Evolutionary conservation across 2,888 invertebrate species (phyloP).

Genomic region (Mycogona germanica): DNA sequence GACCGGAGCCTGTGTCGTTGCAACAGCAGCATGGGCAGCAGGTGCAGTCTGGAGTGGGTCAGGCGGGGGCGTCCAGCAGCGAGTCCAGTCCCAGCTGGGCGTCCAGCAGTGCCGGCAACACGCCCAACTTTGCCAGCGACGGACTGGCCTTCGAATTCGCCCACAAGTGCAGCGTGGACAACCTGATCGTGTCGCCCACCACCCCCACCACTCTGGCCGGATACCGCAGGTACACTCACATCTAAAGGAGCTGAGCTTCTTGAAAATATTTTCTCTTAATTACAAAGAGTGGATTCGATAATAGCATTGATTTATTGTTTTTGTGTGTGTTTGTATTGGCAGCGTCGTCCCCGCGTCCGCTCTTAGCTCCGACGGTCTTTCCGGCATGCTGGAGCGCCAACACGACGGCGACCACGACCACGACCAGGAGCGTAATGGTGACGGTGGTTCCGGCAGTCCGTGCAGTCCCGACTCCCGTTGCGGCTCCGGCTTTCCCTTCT

Average conservation of each 20-base stretch:
- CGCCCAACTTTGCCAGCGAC: constrained; percentile 22
- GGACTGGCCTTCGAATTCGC: constrained; percentile 19
- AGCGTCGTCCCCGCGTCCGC: neutral
- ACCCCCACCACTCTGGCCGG: neutral
- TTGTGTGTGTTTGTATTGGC: too few relatives aligned
- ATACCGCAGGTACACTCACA: too few relatives aligned
- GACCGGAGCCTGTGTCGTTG: neutral
- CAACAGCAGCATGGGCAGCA: too few relatives aligned
- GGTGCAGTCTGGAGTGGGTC: neutral
- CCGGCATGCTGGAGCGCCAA: too few relatives aligned
- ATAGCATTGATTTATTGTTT: too few relatives aligned
- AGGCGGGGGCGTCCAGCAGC: constrained; percentile 10
- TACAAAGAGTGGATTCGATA: too few relatives aligned
- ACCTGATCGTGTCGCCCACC: constrained; percentile 14
- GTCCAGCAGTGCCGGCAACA: constrained; percentile 24
- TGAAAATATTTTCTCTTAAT: too few relatives aligned
- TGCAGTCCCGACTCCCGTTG: constrained; percentile 15
- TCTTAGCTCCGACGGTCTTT: neutral
- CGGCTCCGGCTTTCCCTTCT: constrained; percentile 13
- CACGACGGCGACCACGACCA: neutral
- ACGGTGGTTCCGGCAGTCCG: neutral
- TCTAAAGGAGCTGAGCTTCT: too few relatives aligned
- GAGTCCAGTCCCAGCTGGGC: constrained; percentile 25
- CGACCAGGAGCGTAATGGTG: neutral
- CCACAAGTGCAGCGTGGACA: constrained; percentile 20